Conservation (phyloP, 2,888 invertebrate species). For the Chesias legatella region DNA sequence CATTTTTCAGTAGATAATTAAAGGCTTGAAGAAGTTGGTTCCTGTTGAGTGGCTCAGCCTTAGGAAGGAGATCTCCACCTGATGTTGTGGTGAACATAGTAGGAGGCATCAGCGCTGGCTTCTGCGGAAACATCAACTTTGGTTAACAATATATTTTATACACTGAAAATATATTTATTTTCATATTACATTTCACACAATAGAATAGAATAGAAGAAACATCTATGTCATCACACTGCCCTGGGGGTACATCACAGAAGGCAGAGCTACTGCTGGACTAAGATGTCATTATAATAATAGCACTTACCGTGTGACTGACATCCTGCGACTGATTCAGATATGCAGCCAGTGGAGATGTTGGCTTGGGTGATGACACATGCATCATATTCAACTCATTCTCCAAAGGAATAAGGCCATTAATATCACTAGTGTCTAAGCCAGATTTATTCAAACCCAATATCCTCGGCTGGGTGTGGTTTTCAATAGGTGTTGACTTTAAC, state of each 20-base stretch:
- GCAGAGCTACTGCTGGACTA: neutral
- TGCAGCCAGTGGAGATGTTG: constrained; percentile 78
- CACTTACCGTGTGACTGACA: constrained; percentile 53
- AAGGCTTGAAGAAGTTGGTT: constrained; percentile 95
- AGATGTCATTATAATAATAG: constrained; percentile 35
- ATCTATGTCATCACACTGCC: too few relatives aligned
- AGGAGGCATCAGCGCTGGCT: constrained; percentile 91
- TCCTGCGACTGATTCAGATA: constrained; percentile 76
- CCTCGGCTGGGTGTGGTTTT: constrained; percentile 64
- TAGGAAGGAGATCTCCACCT: constrained; percentile 59
- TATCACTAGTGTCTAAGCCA: constrained; percentile 49
- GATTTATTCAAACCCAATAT: constrained; percentile 49
- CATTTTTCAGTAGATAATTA: constrained; percentile 91
- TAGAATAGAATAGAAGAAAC: too few relatives aligned
- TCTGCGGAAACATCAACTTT: constrained; percentile 50
- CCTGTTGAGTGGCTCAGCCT: constrained; percentile 88
- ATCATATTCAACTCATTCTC: constrained; percentile 78
- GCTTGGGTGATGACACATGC: constrained; percentile 76
- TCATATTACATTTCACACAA: too few relatives aligned
- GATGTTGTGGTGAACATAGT: constrained; percentile 89
- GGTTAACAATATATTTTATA: neutral
- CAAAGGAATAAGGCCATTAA: constrained; percentile 63
- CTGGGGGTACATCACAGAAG: too few relatives aligned
- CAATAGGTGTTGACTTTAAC: constrained; percentile 66
- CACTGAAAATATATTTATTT: neutral